Evolutionary conservation across 2,113 vertebrate species (phyloP).

Genomic region (Connochaetes taurinus): DNA sequence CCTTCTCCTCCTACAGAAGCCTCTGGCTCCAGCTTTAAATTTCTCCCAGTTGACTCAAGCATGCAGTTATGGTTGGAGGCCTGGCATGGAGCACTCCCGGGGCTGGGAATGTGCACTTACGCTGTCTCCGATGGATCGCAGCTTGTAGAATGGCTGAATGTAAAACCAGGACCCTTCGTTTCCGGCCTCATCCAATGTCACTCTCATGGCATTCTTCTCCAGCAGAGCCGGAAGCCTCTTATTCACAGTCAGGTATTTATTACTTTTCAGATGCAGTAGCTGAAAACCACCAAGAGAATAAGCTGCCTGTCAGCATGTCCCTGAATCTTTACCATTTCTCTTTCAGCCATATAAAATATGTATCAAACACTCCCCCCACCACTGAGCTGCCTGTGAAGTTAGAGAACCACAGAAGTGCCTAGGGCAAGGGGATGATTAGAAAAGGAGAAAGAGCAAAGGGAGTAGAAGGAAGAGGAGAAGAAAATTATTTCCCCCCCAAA

Average conservation of each 20-base stretch:
- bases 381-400: not conserved
- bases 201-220: constrained; percentile 99
- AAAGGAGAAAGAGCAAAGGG: not conserved
- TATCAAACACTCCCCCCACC: not conserved
- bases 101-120: constrained; percentile 79
- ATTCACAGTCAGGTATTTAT: constrained; percentile 99
- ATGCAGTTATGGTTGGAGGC: fast-evolving
- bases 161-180: constrained; percentile 99
- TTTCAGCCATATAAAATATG: not conserved
- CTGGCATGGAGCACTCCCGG: fast-evolving
- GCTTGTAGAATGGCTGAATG: constrained; percentile 98
- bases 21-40: not conserved
- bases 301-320: not conserved
- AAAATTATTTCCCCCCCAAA: not conserved
- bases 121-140: constrained; percentile 97
- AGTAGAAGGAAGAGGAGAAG: not conserved
- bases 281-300: constrained; percentile 70
- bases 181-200: constrained; percentile 95
- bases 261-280: constrained; percentile 98
- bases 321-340: not conserved
- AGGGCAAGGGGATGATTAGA: not conserved
- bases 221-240: constrained; percentile 96
- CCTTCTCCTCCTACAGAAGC: constrained; percentile 53
- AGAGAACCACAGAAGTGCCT: not conserved
- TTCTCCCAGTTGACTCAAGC: not conserved